Base-by-base conservation (phyloP, 2,797 vertebrate genomes). In the Botia almorhae region DNA sequence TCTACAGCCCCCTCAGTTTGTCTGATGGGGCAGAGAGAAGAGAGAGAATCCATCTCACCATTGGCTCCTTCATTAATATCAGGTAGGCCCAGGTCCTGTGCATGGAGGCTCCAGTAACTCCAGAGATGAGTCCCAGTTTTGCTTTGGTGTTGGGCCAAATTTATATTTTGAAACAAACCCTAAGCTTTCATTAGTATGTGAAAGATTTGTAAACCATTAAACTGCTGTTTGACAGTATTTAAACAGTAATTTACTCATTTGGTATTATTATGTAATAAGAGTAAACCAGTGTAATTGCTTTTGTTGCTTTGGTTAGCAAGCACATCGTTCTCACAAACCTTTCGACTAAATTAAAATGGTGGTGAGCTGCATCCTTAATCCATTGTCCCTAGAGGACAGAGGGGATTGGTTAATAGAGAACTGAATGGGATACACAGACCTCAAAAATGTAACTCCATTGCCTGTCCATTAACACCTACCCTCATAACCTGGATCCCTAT, bases 31-130 rank as follows among this genome's bases (percentile, higher is more conserved):
- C 96, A 58, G 93, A 94, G 88, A 94, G 88, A n/a, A 93, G 94
- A 58, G 93, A 94, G 88, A 94, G 88, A n/a, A 93, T 94, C 36
- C 94, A 94, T 82, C 85, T 97, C 89, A 95, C 96, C 82, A 92
- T 92, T 0, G 87, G 90, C 90, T 93, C 92, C 86, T 93, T 96
- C 90, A 93, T 95, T 93, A 96, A 95, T 91, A 95, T 97, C 95
- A 97, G 96, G 96, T 96, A 93, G 89, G 87, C 43, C 0, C 14
- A 74, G 68, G 51, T 81, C n/a, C 19, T 16, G 36, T 21, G 2
- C 76, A 8, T 46, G 19, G 33, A 39, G 46, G 4, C 33, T 48
- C 29, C 2, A n/a, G 14, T 16, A 48, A 46, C 16, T 19, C 14
- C 23, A 56, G 3, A 70, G 48, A 29, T 51, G 23, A 14, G 10